Evolutionary conservation across 2,888 invertebrate genomes (phyloP).

Genomic region (Tachina fera): DNA sequence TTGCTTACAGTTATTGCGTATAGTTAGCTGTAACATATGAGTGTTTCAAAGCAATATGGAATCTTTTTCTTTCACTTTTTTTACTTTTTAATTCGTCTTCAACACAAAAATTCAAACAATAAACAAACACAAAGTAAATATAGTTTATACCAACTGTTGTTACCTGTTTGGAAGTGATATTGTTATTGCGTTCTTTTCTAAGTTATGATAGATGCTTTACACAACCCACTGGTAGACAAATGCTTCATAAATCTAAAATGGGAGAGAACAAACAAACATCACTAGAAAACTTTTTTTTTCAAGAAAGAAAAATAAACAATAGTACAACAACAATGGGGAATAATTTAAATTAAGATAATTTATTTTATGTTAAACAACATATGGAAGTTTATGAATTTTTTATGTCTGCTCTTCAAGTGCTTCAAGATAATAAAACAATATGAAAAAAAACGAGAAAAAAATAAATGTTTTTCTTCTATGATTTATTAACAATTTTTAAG

Average conservation of each 20-base stretch:
- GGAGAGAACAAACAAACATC: not conserved
- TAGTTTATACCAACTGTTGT: constrained; percentile 38
- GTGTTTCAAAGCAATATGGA: constrained; percentile 2
- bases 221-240: not conserved
- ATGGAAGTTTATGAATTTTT: constrained; percentile 1
- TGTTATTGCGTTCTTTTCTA: not conserved
- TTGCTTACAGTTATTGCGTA: too few species aligned
- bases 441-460: not conserved
- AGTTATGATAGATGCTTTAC: constrained; percentile 11
- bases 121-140: constrained; percentile 27
- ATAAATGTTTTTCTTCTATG: not conserved
- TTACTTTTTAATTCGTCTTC: not conserved
- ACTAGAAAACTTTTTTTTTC: not conserved
- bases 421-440: not conserved
- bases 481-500: not conserved
- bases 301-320: not conserved
- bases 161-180: constrained; percentile 18
- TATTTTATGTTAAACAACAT: not conserved
- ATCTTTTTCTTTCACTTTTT: not conserved
- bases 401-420: not conserved
- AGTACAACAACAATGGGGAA: not conserved
- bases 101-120: constrained; percentile 4
- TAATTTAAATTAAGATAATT: not conserved
- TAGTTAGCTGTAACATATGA: not conserved
- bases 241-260: not conserved